phyloP scores from a whole-genome alignment of 1,140 invertebrate species.

The Thalassaphorura encarpata region DNA sequence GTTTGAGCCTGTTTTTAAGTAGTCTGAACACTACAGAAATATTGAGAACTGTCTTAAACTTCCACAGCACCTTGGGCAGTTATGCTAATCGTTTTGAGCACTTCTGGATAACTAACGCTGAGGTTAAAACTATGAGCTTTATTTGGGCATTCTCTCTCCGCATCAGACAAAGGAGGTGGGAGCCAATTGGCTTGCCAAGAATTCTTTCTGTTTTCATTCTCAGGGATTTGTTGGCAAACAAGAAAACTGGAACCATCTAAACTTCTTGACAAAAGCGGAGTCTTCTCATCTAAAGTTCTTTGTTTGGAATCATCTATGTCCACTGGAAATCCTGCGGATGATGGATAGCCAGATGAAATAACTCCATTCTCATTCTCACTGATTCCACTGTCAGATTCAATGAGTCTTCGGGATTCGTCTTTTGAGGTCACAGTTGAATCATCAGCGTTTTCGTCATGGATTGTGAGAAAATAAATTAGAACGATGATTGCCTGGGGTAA shows the following conservation, averaged over 20 bases:
- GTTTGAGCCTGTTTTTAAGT: too few relatives aligned
- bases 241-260: not conserved
- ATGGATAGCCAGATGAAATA: too few relatives aligned
- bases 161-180: not conserved
- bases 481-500: slow-evolving; percentile 17
- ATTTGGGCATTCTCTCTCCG: too few relatives aligned
- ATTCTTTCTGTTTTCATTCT: not conserved
- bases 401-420: slow-evolving; percentile 2
- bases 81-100: slow-evolving; percentile 27
- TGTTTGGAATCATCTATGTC: too few relatives aligned
- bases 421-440: not conserved
- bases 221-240: too few relatives aligned
- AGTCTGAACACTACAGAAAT: too few relatives aligned
- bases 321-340: too few relatives aligned
- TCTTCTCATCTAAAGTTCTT: not conserved
- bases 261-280: not conserved
- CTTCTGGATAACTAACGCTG: slow-evolving; percentile 24
- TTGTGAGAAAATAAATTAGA: slow-evolving; percentile 19
- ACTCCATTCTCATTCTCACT: not conserved
- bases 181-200: not conserved
- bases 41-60: slow-evolving; percentile 25
- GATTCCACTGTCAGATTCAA: not conserved
- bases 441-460: not conserved
- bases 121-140: slow-evolving; percentile 2
- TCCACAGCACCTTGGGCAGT: slow-evolving; percentile 29